Evolutionary conservation across 2,888 invertebrate genomes (phyloP), one percentile per base, ranked within the genome.

Genomic region (Amblyjoppa proteus): DNA sequence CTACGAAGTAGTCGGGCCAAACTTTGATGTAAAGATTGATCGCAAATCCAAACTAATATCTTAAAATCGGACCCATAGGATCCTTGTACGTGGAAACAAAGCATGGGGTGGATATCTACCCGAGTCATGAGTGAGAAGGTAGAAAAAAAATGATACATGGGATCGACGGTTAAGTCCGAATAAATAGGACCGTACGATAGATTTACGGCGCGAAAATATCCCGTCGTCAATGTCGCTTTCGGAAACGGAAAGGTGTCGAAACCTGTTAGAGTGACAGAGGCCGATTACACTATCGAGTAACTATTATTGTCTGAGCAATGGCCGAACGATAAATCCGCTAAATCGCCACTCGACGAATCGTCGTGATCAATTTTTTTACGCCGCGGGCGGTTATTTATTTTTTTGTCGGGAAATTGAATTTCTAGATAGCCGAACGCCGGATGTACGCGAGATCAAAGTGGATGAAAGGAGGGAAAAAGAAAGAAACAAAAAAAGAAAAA

Each of bases 151-250:
- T 34, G 0, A 34, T 34, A 5, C 34, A 34, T 34, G 34, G 6
- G 6, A 0, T 34, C 6, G 0, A 1, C 34, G 6, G 6, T 34
- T 64, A 16, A 45, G n/a, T 61, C 28, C 7, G 3, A 25, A 0
- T 4, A 61, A 45, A 11, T 2, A 28, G 25, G 28, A 41, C 41
- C 13, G 28, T 13, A 41, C 6, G 28, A 9, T 69, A 69, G 49
- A 28, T 73, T 28, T 28, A 20, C 20, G 0, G 56, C 25, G 45
- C 58, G 31, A 74, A 58, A 61, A 61, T 61, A 74, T 74, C 61
- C 9, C 9, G 51, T 71, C 73, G 56, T 38, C 38, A 53, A 20
- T 31, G 41, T 13, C 6, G 6, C 13, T 58, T 38, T 25, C 56
- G 53, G 25, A 25, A 7, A 5, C 25, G 38, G 58, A 1, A 9